Conservation (phyloP, 2,113 vertebrate genomes). For the Pygoscelis antarcticus region DNA sequence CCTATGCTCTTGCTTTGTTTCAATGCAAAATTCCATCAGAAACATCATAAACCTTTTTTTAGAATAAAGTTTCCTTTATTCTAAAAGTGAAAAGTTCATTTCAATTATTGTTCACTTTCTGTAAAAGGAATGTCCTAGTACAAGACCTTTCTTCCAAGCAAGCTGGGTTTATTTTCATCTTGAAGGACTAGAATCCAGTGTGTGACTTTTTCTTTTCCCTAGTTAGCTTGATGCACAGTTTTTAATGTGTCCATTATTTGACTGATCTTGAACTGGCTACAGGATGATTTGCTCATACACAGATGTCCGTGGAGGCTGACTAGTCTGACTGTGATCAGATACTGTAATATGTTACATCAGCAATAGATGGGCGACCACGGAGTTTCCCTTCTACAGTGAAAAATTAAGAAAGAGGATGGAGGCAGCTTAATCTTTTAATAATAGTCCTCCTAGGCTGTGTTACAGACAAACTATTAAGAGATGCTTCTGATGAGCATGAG, state of each 20-base stretch:
- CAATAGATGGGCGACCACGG: not conserved
- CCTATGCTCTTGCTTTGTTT: not conserved
- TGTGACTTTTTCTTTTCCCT: not conserved
- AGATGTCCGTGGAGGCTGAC: not conserved
- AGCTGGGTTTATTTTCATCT: not conserved
- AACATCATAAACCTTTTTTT: not conserved
- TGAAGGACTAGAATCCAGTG: not conserved
- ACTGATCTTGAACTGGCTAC: not conserved
- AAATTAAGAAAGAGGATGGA: not conserved
- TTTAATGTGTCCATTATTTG: not conserved
- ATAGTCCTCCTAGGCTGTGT: not conserved
- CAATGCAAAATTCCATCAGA: not conserved
- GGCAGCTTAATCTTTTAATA: slow-evolving; percentile 31
- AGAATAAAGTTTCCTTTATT: not conserved
- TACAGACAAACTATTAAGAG: slow-evolving; percentile 5
- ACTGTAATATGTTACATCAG: not conserved
- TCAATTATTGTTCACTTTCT: not conserved
- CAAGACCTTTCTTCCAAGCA: not conserved
- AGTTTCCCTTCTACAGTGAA: not conserved
- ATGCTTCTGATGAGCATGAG: not conserved
- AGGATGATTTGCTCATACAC: not conserved
- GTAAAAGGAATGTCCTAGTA: not conserved
- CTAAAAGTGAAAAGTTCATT: not conserved
- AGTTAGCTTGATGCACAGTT: not conserved
- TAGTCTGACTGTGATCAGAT: not conserved